These are phyloP conservation scores for Haliaeetus leucogaster DNA, from an alignment of 2,113 vertebrate genomes.

Conservation along the genomic window DNA sequence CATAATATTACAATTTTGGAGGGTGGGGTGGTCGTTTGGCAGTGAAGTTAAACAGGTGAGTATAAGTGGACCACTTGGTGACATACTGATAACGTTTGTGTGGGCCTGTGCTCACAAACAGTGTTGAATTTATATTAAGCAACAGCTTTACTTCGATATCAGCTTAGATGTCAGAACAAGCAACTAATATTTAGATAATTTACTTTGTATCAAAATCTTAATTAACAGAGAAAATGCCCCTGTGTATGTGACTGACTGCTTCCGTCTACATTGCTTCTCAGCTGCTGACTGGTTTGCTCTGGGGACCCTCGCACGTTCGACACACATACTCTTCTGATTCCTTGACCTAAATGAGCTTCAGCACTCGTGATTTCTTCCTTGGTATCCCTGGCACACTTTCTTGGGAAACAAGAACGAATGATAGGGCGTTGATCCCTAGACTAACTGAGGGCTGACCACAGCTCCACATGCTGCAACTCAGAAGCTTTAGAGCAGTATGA, in stretches of 20 bases:
- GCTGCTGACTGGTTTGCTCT: not conserved
- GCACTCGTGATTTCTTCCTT: not conserved
- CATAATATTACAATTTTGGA: not conserved
- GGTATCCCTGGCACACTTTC: fast-evolving
- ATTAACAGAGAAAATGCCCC: not conserved
- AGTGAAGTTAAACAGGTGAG: not conserved
- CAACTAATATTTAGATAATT: not conserved
- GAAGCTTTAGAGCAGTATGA: fast-evolving
- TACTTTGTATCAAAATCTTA: not conserved
- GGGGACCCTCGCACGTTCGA: fast-evolving
- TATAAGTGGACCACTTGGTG: too few relatives aligned
- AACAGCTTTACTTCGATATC: not conserved
- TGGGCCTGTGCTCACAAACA: not conserved
- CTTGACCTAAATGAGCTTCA: not conserved
- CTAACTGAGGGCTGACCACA: not conserved
- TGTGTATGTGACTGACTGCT: not conserved
- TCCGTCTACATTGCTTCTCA: fast-evolving
- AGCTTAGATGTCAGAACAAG: not conserved
- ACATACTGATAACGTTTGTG: not conserved
- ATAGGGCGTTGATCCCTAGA: not conserved
- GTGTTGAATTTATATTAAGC: not conserved
- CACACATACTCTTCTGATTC: not conserved
- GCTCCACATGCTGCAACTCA: not conserved
- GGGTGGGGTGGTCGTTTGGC: not conserved
- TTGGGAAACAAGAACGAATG: not conserved